A percentile compares a stretch with the other conserved stretches of the same genome.
Evolutionary conservation across 37 sponge, comb jelly and placozoan genomes (phyloP).

Genomic region (Halichondria panicea): DNA sequence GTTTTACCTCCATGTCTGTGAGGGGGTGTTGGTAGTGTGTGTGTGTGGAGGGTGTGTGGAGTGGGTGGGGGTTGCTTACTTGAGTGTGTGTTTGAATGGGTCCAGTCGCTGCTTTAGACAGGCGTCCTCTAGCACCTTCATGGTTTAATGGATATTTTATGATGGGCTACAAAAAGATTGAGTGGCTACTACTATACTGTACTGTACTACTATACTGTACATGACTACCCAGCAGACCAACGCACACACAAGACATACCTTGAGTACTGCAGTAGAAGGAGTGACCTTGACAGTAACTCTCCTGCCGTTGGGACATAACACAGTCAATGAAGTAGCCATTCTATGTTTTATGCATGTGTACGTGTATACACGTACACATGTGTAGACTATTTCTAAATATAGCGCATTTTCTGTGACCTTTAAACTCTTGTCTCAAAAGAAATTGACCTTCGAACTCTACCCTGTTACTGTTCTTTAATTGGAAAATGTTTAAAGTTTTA

Average conservation of each 20-base stretch:
- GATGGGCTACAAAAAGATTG: neutral
- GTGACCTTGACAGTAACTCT: constrained; percentile 44
- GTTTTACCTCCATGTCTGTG: constrained; percentile 41
- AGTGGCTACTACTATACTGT: too few relatives aligned
- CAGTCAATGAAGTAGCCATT: constrained; percentile 27
- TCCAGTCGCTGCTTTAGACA: constrained; percentile 44
- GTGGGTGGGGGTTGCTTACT: constrained; percentile 25
- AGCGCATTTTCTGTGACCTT: neutral
- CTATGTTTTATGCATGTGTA: too few relatives aligned
- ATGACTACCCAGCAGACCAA: too few relatives aligned
- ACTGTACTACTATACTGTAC: too few relatives aligned
- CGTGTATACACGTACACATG: too few relatives aligned
- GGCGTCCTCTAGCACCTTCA: constrained; percentile 63
- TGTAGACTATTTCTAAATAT: neutral
- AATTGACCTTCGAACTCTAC: too few relatives aligned
- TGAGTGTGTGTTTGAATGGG: constrained; percentile 37
- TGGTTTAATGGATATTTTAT: neutral
- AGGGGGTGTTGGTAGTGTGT: neutral
- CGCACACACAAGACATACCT: constrained; percentile 25
- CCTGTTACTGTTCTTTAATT: too few relatives aligned
- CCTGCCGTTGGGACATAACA: constrained; percentile 61
- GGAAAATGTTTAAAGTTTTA: too few relatives aligned
- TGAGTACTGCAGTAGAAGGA: constrained; percentile 33
- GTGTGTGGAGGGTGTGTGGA: neutral
- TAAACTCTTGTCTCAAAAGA: neutral